Evolutionary conservation across 2,113 vertebrate genomes (phyloP), one percentile per base, ranked within the genome.

Genomic region (Scatophagus argus): DNA sequence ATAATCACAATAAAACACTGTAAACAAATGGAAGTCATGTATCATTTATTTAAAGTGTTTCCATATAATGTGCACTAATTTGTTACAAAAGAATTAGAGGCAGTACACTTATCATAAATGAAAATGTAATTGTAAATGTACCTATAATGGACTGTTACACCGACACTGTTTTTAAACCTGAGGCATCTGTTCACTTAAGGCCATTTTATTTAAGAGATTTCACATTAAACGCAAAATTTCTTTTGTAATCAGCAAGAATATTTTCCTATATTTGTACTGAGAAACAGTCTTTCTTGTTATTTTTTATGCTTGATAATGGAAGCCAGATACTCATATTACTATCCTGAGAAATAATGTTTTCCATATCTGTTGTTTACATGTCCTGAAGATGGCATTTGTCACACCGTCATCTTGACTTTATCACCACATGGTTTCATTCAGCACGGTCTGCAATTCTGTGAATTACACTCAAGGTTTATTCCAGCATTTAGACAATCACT

Each of bases 1-100:
- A 77, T 74, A 61, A 70, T 82, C 27, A 62, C 31, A 61, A 51
- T 58, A 32, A 32, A 84, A 74, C 29, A 51, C 47, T 21, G 38
- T 27, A 67, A 67, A 84, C 38, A 74, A 41, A 34, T 52, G 10
- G 2, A 66, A 36, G 36, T 63, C 31, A 59, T 36, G 16, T 72
- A 59, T 51, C 12, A 64, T 68, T 59, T 17, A 39, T 54, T 55
- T 59, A 34, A 52, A 43, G 10, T 54, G 17, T 77, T 60, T 38
- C 38, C 43, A 67, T 56, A n/a, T 52, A 3, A 46, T 34, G n/a
- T 47, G 2, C n/a, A 36, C 13, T n/a, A n/a, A n/a, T n/a, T n/a
- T n/a, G n/a, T n/a, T n/a, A n/a, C n/a, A n/a, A n/a, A n/a, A n/a
- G n/a, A 51, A 34, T 41, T 21, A 44, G n/a, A 25, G 12, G 2